phyloP scores from a whole-genome alignment of 2,113 vertebrate species.

The Hemiscyllium ocellatum region DNA sequence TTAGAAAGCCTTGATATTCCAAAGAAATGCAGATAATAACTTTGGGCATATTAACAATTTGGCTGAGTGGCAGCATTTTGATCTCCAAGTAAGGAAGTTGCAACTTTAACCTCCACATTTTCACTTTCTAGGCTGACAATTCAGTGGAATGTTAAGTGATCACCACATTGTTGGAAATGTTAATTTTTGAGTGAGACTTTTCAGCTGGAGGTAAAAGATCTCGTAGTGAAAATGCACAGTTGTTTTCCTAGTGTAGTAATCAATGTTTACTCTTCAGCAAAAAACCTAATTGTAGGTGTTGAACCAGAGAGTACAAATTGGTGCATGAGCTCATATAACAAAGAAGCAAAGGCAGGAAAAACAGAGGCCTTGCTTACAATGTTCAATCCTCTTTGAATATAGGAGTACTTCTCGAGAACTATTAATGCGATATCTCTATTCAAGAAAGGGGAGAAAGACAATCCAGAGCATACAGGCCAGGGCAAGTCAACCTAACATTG shows the following conservation, averaged over 20 bases:
- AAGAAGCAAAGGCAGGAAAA: background rate
- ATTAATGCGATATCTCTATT: background rate
- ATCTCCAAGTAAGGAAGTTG: background rate
- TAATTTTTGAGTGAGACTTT: background rate
- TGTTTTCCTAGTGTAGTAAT: background rate
- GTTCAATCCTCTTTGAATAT: background rate
- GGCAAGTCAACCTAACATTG: background rate
- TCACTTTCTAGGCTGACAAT: background rate
- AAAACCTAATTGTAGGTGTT: background rate
- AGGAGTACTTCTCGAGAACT: background rate
- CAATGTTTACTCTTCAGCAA: background rate
- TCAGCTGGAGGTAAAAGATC: background rate
- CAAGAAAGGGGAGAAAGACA: background rate
- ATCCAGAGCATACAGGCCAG: no score
- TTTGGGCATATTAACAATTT: background rate
- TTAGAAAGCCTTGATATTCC: background rate
- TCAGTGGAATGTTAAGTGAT: background rate
- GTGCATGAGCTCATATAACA: background rate
- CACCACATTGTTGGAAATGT: background rate
- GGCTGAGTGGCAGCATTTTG: background rate
- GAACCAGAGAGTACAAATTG: background rate
- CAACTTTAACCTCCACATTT: background rate
- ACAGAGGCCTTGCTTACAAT: background rate
- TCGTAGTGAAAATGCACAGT: background rate
- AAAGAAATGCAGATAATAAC: background rate